Evolutionary conservation across 2,888 invertebrate genomes (phyloP).

Genomic region (Cryptocephalus primarius): DNA sequence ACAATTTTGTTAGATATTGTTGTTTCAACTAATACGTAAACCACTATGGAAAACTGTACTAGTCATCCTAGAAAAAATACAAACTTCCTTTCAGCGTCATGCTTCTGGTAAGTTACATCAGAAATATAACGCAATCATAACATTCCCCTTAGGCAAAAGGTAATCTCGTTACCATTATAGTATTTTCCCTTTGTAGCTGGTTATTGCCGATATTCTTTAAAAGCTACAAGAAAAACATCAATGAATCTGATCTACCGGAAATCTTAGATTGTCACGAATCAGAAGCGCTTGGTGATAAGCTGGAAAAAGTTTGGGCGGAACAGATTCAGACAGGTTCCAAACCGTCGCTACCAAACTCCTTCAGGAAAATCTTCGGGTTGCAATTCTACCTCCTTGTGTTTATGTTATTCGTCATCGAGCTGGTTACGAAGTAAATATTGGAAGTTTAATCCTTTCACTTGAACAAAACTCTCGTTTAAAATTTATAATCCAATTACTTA

Average conservation of each 20-base stretch:
- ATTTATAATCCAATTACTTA: neutral
- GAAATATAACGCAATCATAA: no score
- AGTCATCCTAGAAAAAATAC: no score
- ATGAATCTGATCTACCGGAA: constrained; percentile 19
- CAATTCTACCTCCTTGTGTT: constrained; percentile 2
- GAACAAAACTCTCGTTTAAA: neutral
- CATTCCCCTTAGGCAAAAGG: no score
- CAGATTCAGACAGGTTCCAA: neutral
- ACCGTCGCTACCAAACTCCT: constrained; percentile 2
- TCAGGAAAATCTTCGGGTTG: constrained; percentile 4
- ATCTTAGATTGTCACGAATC: constrained; percentile 2
- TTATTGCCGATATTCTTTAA: constrained; percentile 4
- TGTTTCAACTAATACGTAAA: no score
- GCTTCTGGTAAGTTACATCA: no score
- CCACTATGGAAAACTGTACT: no score
- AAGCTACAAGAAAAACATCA: constrained; percentile 38
- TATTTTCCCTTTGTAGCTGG: constrained; percentile 3
- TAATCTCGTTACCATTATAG: no score
- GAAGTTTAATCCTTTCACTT: no score
- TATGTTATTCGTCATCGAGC: constrained; percentile 3
- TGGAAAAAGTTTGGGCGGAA: constrained; percentile 4
- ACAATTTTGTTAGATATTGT: no score
- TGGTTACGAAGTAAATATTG: constrained; percentile 4
- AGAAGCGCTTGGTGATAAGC: constrained; percentile 1
- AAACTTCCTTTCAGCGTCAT: no score